phyloP scores from a whole-genome alignment of 2,113 vertebrate species.

The Silurus asotus region DNA sequence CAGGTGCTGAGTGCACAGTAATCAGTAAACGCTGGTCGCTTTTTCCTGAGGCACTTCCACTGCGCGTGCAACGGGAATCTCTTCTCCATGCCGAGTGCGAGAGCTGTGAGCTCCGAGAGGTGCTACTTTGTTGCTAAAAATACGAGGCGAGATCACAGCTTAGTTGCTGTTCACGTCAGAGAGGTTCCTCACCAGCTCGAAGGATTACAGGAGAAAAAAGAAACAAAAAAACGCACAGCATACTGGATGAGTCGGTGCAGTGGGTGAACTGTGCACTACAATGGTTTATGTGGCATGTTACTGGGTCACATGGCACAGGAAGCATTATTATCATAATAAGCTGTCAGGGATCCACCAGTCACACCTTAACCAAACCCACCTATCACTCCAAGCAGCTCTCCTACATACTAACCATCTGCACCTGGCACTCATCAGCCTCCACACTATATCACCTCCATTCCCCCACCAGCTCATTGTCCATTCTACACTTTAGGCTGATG shows the following conservation, averaged over 20 bases:
- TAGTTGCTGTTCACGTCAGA: constrained; percentile 33
- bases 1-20: constrained; percentile 26
- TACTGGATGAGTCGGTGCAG: constrained; percentile 8
- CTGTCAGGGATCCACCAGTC: no score
- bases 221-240: not conserved
- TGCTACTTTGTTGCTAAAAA: constrained; percentile 56
- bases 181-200: constrained; percentile 35
- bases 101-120: constrained; percentile 39
- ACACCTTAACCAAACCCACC: no score
- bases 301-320: not conserved
- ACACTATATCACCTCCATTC: no score
- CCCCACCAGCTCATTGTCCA: no score
- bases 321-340: no score
- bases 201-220: constrained; percentile 21
- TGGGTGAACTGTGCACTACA: not conserved
- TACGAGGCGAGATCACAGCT: constrained; percentile 51
- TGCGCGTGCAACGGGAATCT: constrained; percentile 39
- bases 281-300: not conserved
- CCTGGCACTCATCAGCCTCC: no score
- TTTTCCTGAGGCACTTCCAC: constrained; percentile 1
- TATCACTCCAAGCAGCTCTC: no score
- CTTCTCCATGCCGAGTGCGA: constrained; percentile 41
- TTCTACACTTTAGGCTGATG: no score
- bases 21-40: constrained; percentile 2
- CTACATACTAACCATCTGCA: no score